These are phyloP conservation scores for Andrena flavipes DNA, from an alignment of 2,888 invertebrate genomes.

Conservation along the genomic window DNA sequence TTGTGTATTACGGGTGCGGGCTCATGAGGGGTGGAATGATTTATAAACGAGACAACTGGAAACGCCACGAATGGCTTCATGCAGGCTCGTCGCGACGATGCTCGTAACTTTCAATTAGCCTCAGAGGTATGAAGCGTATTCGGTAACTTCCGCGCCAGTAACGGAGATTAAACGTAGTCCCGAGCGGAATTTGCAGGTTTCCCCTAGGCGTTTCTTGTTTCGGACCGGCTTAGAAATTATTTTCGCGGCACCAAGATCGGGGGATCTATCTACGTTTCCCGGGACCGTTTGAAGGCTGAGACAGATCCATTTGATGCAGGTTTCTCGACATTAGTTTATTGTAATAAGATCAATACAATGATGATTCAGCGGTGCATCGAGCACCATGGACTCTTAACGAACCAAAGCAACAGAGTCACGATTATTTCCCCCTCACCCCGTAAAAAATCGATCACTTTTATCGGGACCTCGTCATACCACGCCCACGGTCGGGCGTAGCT, in stretches of 20 bases:
- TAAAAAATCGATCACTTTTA: not conserved
- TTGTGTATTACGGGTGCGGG: constrained; percentile 57
- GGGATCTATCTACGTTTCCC: not conserved
- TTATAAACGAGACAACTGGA: constrained; percentile 69
- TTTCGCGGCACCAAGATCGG: not conserved
- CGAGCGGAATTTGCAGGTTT: constrained; percentile 29
- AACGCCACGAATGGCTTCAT: constrained; percentile 65
- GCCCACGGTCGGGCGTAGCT: not conserved
- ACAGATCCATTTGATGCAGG: too few species aligned
- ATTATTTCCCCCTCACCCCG: not conserved
- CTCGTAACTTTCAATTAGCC: constrained; percentile 71
- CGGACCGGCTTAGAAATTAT: constrained; percentile 2
- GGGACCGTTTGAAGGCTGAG: not conserved
- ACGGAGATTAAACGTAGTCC: constrained; percentile 49
- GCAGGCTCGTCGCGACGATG: constrained; percentile 55
- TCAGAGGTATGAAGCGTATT: constrained; percentile 51
- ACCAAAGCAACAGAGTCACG: not conserved
- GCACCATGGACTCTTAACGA: not conserved
- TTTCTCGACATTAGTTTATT: not conserved
- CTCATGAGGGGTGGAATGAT: constrained; percentile 60
- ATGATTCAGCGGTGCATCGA: not conserved
- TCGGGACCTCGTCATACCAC: not conserved
- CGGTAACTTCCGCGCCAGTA: constrained; percentile 56
- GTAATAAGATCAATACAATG: not conserved
- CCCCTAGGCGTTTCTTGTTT: constrained; percentile 3